Percentiles rank a stretch among this genome's conserved stretches.
Evolutionary conservation across 2,113 vertebrate genomes (phyloP).

Genomic region (Pomatostomus ruficeps): DNA sequence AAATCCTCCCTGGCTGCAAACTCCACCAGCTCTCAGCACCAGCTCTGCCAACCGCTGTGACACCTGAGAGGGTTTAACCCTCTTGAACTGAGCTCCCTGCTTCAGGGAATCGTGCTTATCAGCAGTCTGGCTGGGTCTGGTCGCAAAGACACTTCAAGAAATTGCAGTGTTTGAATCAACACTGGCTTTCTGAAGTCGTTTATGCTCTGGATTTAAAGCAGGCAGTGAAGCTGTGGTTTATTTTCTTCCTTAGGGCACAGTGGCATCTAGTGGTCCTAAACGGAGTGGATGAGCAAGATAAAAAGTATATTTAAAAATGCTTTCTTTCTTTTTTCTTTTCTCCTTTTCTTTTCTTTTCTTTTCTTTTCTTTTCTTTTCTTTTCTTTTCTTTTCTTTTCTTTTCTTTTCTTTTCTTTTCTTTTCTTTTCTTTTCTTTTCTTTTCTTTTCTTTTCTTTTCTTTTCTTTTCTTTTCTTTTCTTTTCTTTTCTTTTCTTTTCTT

Average conservation of each 20-base stretch:
- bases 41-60: neutral
- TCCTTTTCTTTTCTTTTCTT: too few species aligned
- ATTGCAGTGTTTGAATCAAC: neutral
- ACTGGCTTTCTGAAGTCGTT: neutral
- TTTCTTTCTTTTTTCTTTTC: neutral
- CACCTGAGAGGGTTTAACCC: neutral
- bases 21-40: neutral
- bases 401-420: neutral
- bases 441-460: neutral
- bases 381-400: too few species aligned
- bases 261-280: constrained; percentile 54
- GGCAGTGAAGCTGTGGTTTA: neutral
- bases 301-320: neutral
- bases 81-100: neutral
- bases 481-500: neutral
- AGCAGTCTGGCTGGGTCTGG: neutral
- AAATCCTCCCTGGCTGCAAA: neutral
- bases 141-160: neutral
- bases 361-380: too few species aligned
- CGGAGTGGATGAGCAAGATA: neutral
- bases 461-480: too few species aligned
- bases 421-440: neutral
- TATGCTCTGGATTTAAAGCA: neutral
- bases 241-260: constrained; percentile 31
- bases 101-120: neutral